These are phyloP conservation scores for Aurelia aurita DNA, from an alignment of 30 jellyfish, hydroid and myxozoan genomes.

Conservation along the genomic window DNA sequence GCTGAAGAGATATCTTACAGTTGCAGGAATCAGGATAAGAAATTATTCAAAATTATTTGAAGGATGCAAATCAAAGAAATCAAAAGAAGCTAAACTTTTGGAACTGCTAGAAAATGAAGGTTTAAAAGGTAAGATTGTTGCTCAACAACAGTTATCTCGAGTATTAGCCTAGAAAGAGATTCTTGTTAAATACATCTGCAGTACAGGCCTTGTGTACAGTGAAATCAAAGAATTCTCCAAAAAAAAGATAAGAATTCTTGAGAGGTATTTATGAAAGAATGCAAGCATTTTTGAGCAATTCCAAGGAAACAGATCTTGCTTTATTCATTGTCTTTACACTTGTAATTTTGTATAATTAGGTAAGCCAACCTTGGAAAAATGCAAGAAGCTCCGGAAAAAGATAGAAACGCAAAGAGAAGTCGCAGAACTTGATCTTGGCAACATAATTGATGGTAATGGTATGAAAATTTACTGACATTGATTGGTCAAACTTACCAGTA, in stretches of 20 bases:
- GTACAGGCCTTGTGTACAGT: too few species aligned
- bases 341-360: conserved; percentile 32
- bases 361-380: conserved; percentile 80
- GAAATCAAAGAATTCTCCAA: too few species aligned
- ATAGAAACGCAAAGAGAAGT: conserved; percentile 76
- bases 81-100: conserved; percentile 76
- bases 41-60: conserved; percentile 77
- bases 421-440: conserved; percentile 82
- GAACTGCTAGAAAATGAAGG: conserved; percentile 75
- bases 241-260: too few species aligned
- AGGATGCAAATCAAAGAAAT: conserved; percentile 82
- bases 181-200: too few species aligned
- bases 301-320: too few species aligned
- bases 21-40: conserved; percentile 66
- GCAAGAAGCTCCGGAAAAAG: conserved; percentile 71
- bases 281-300: too few species aligned
- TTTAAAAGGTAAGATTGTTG: conserved; percentile 71
- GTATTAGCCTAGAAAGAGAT: too few species aligned
- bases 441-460: conserved; percentile 65
- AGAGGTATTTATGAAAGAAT: too few species aligned
- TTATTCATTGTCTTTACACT: too few species aligned
- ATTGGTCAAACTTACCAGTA: too few species aligned
- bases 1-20: conserved; percentile 61
- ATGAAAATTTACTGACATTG: background rate
- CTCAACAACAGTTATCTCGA: too few species aligned